phyloP scores from a whole-genome alignment of 2,888 invertebrate genomes.

The Acrocyrtus sp. region DNA sequence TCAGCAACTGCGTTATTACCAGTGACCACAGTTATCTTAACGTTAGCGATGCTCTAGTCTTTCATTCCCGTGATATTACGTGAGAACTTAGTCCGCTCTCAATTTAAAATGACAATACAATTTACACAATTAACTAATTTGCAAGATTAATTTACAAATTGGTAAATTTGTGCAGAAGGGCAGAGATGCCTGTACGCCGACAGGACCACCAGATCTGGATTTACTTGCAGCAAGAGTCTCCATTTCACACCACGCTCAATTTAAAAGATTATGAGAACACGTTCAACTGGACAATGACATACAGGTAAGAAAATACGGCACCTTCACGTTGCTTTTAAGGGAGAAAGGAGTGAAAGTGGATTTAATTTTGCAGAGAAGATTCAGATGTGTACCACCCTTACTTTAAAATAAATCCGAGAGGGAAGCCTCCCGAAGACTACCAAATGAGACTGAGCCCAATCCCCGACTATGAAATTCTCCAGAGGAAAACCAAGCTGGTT shows the following conservation, averaged over 20 bases:
- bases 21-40: constrained; percentile 19
- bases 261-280: constrained; percentile 22
- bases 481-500: constrained; percentile 26
- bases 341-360: no score
- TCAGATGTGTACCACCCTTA: constrained; percentile 47
- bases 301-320: constrained; percentile 3
- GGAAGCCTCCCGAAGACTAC: no score
- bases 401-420: not conserved
- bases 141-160: no score
- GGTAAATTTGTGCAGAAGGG: not conserved
- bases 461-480: not conserved
- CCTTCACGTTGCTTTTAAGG: no score
- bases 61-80: constrained; percentile 38
- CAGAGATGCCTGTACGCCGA: constrained; percentile 12
- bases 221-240: constrained; percentile 44
- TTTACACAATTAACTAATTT: not conserved
- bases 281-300: constrained; percentile 55
- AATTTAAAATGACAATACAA: not conserved
- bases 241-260: constrained; percentile 17
- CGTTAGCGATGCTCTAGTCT: constrained; percentile 41
- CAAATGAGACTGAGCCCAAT: not conserved
- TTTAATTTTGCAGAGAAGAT: constrained; percentile 10
- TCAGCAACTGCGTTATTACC: constrained; percentile 30
- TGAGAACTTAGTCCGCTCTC: not conserved
- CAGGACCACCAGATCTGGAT: constrained; percentile 42